phyloP scores from a whole-genome alignment of 2,797 vertebrate genomes.

The Podargus strigoides region DNA sequence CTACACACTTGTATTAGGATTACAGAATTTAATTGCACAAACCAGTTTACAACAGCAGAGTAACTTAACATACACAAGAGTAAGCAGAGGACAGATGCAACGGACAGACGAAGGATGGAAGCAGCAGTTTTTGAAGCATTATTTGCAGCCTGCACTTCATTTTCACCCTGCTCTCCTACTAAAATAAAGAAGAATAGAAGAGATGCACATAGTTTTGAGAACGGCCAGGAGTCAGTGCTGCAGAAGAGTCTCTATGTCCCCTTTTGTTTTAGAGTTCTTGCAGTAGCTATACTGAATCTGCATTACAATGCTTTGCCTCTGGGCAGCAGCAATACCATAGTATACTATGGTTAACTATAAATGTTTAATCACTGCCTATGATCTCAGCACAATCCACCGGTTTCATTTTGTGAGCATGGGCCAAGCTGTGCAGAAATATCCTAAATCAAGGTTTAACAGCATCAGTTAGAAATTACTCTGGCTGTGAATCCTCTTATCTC shows the following conservation, averaged over 20 bases:
- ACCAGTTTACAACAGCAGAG: slow-evolving; percentile 54
- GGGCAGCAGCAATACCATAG: slow-evolving; percentile 44
- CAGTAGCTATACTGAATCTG: slow-evolving; percentile 41
- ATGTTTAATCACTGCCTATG: slow-evolving; percentile 44
- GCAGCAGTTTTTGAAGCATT: slow-evolving; percentile 12
- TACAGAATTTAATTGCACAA: slow-evolving; percentile 61
- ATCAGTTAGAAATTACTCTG: slow-evolving; percentile 44
- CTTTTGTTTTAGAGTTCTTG: slow-evolving; percentile 30
- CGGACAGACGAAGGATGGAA: slow-evolving; percentile 18
- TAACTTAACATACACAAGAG: not conserved
- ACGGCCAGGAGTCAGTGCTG: not conserved
- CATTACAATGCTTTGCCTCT: slow-evolving; percentile 49
- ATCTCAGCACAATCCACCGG: slow-evolving; percentile 33
- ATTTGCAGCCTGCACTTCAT: not conserved
- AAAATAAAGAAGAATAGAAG: not conserved
- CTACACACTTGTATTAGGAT: slow-evolving; percentile 15
- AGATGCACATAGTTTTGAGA: not conserved
- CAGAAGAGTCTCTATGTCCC: not conserved
- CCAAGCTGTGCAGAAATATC: slow-evolving; percentile 23
- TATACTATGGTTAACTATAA: slow-evolving; percentile 17
- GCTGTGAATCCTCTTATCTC: slow-evolving; percentile 47
- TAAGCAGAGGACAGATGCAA: not conserved
- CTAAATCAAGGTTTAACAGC: slow-evolving; percentile 50
- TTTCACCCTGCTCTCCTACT: not conserved
- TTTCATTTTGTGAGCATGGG: slow-evolving; percentile 40